Evolutionary conservation across 2,797 vertebrate genomes (phyloP).

Genomic region (Chaetodon trifasciatus): DNA sequence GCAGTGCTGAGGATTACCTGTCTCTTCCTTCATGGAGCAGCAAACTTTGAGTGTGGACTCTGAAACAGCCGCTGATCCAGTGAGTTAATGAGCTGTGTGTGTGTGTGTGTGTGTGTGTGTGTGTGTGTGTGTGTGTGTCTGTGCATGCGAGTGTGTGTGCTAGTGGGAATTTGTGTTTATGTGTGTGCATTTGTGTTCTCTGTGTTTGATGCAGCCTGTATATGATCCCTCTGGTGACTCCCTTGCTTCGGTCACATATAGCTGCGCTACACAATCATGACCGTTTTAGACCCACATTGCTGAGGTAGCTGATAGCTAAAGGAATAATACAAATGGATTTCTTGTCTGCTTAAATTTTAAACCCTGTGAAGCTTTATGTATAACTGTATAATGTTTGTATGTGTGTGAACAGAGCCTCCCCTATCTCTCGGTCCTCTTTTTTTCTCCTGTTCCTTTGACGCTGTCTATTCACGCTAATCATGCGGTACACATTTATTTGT

Average conservation of each 20-base stretch:
- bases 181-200: slow-evolving; percentile 17
- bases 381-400: too few species aligned
- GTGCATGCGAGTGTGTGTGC: background rate
- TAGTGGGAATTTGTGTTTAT: slow-evolving; percentile 4
- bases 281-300: background rate
- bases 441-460: background rate
- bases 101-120: slow-evolving; percentile 9
- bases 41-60: slow-evolving; percentile 84
- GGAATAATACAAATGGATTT: slow-evolving; percentile 7
- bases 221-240: slow-evolving; percentile 18
- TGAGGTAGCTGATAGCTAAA: background rate
- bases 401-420: too few species aligned
- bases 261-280: slow-evolving; percentile 11
- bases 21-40: slow-evolving; percentile 86
- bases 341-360: slow-evolving; percentile 14
- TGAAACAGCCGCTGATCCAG: slow-evolving; percentile 73
- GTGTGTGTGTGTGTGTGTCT: slow-evolving; percentile 18
- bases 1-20: slow-evolving; percentile 79
- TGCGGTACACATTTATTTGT: background rate
- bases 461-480: background rate
- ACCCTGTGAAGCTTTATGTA: background rate
- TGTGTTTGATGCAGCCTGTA: slow-evolving; percentile 29
- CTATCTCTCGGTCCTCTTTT: background rate
- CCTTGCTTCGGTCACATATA: slow-evolving; percentile 14
- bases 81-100: slow-evolving; percentile 68